A percentile compares a stretch with the other conserved stretches of the same genome.
Evolutionary conservation across 2,113 vertebrate species (phyloP).

Genomic region (Cardinalis cardinalis): DNA sequence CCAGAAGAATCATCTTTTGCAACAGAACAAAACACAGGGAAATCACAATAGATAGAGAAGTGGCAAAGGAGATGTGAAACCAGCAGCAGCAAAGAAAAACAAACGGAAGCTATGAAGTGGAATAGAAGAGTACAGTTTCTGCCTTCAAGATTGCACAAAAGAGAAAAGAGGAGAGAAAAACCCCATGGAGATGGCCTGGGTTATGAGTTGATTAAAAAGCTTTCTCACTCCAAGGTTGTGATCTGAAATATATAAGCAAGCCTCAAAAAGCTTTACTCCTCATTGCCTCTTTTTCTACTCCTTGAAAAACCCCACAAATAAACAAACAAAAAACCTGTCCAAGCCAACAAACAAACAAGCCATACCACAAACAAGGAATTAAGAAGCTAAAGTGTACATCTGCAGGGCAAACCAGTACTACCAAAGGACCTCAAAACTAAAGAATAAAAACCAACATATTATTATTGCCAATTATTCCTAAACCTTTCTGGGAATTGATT

Average conservation of each 20-base stretch:
- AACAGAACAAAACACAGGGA: background rate
- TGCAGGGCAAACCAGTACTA: background rate
- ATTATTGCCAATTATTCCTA: background rate
- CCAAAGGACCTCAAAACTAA: background rate
- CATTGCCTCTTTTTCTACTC: background rate
- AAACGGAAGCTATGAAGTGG: background rate
- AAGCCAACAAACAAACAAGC: background rate
- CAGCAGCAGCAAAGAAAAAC: background rate
- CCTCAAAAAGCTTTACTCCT: background rate
- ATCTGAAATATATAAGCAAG: background rate
- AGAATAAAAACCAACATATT: background rate
- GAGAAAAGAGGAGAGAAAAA: background rate
- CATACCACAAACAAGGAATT: background rate
- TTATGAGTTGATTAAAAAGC: background rate
- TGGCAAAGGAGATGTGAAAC: background rate
- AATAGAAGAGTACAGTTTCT: background rate
- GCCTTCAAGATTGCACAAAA: background rate
- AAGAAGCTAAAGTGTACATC: background rate
- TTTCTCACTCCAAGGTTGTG: background rate
- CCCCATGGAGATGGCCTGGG: background rate
- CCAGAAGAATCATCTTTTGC: background rate
- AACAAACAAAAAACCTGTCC: background rate
- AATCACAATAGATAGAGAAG: background rate
- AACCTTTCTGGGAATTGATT: background rate
- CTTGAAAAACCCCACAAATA: background rate